Conservation (phyloP, 2,113 vertebrate species). For the Pristiophorus japonicus region DNA sequence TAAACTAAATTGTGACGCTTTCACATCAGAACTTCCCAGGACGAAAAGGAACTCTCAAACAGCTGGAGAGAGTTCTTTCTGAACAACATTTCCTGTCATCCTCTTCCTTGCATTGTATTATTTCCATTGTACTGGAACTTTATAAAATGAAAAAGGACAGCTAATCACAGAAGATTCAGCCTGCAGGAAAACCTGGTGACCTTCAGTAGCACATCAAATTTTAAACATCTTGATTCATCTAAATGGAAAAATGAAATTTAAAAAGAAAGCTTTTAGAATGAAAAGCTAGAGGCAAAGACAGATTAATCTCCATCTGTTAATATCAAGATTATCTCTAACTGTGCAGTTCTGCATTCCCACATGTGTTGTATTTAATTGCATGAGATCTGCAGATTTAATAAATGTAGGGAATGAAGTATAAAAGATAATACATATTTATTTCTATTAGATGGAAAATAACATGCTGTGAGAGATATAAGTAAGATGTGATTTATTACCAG, state of each 20-base stretch:
- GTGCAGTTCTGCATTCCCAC: not conserved
- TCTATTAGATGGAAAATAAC: not conserved
- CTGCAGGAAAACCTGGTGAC: conserved; percentile 33
- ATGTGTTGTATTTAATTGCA: not conserved
- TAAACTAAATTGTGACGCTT: conserved; percentile 4
- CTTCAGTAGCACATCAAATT: conserved; percentile 27
- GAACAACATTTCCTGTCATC: conserved; percentile 31
- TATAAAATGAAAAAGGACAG: not conserved
- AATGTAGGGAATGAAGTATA: not conserved
- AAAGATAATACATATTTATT: not conserved
- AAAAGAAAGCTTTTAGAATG: not conserved
- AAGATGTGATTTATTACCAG: not conserved
- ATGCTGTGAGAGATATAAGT: conserved; percentile 1
- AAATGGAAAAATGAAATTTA: conserved; percentile 34
- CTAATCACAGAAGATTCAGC: conserved; percentile 31
- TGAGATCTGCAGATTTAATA: not conserved
- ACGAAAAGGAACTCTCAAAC: conserved; percentile 4
- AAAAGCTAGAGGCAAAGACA: conserved; percentile 19
- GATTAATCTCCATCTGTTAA: conserved; percentile 26
- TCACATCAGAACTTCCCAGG: conserved; percentile 7
- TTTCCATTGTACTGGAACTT: conserved; percentile 27
- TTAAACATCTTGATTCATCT: conserved; percentile 38
- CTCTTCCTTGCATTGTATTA: conserved; percentile 32
- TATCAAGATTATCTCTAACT: not conserved
- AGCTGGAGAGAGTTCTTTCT: conserved; percentile 22